These are phyloP conservation scores for Chinchilla lanigera DNA, from an alignment of 2,113 vertebrate species.

Conservation along the genomic window DNA sequence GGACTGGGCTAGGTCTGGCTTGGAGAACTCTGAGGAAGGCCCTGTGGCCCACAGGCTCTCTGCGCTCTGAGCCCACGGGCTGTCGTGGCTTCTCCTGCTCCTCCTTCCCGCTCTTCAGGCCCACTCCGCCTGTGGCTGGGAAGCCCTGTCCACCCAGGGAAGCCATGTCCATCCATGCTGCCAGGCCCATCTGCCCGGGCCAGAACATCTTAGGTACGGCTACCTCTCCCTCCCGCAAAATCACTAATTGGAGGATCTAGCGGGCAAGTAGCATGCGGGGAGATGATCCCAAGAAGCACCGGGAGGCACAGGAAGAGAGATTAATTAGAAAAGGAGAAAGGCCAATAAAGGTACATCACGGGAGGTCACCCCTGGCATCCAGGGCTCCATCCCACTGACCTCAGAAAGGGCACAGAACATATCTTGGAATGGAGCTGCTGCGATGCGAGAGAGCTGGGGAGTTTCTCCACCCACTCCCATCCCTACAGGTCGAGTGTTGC, in stretches of 20 bases:
- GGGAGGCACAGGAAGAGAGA: neutral
- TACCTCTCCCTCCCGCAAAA: neutral
- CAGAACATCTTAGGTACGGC: neutral
- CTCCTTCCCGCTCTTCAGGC: neutral
- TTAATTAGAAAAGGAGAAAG: neutral
- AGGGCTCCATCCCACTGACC: neutral
- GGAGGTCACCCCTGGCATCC: accelerated
- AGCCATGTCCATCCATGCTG: neutral
- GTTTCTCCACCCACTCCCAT: neutral
- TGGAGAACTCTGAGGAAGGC: neutral
- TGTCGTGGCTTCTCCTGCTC: neutral
- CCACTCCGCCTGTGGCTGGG: too few species aligned
- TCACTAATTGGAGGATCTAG: neutral
- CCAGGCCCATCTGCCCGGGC: neutral
- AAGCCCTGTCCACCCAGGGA: neutral
- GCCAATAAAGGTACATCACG: neutral
- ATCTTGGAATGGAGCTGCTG: neutral
- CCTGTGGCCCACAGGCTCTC: neutral
- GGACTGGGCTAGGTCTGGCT: neutral
- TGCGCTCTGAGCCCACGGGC: neutral
- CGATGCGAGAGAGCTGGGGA: neutral
- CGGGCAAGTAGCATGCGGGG: neutral
- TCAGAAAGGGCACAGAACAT: neutral
- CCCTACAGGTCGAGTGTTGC: neutral
- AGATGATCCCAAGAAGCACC: neutral